phyloP scores from a whole-genome alignment of 2,888 invertebrate species.

The Sympetrum striolatum region DNA sequence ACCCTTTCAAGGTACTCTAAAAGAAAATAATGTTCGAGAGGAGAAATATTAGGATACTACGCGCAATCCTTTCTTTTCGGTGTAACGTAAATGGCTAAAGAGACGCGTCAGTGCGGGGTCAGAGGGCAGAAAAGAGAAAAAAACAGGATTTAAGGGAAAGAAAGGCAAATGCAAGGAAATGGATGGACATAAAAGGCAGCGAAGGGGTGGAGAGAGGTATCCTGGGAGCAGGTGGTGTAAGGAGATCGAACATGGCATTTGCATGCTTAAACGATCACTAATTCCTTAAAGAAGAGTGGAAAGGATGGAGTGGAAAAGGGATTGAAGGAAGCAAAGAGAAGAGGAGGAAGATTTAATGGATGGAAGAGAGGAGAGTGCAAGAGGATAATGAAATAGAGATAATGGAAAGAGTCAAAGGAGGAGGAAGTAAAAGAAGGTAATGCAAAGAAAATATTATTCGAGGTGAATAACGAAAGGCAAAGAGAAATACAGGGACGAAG shows the following conservation, averaged over 20 bases:
- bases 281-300: not conserved
- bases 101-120: not conserved
- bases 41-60: too few species aligned
- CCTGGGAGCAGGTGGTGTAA: not conserved
- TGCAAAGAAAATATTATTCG: not conserved
- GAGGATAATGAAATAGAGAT: not conserved
- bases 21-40: too few species aligned
- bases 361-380: not conserved
- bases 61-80: too few species aligned
- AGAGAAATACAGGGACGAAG: too few species aligned
- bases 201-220: not conserved
- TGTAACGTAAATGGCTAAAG: not conserved
- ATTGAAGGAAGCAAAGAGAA: not conserved
- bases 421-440: not conserved
- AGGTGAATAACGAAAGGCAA: too few species aligned
- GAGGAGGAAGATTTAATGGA: not conserved
- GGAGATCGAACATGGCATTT: not conserved
- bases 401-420: not conserved
- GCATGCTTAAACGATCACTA: not conserved
- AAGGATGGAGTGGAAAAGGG: not conserved
- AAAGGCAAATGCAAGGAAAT: not conserved
- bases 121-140: not conserved
- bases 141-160: not conserved
- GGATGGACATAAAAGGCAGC: not conserved
- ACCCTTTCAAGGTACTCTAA: too few species aligned